Evolutionary conservation across 1,140 invertebrate genomes (phyloP).

Genomic region (Bombus fervidus): DNA sequence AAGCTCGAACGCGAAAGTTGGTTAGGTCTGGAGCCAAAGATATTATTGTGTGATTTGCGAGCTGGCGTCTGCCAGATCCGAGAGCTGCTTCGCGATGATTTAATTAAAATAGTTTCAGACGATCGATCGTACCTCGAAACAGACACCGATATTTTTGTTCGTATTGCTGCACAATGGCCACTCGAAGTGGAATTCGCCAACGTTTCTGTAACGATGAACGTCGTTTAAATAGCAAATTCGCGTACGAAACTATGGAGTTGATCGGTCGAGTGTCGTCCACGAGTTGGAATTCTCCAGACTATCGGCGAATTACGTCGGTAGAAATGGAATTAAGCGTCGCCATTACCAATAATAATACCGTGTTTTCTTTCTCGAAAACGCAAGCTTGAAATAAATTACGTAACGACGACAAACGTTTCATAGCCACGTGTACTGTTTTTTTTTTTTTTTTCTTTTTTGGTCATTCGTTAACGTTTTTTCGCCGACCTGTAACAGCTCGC

Average conservation of each 20-base stretch:
- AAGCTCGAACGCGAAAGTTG: not conserved
- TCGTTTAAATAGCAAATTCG: not conserved
- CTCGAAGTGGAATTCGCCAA: not conserved
- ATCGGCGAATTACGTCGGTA: not conserved
- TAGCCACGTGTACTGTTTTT: not conserved
- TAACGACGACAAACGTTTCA: too few species aligned
- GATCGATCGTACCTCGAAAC: not conserved
- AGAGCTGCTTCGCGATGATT: conserved; percentile 1
- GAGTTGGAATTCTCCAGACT: too few species aligned
- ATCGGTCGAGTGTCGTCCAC: too few species aligned
- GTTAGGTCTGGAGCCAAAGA: not conserved
- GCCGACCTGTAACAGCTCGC: not conserved
- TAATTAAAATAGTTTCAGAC: conserved; percentile 32
- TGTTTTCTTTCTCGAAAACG: not conserved
- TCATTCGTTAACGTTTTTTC: not conserved
- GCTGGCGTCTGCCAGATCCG: not conserved
- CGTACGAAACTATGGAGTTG: not conserved
- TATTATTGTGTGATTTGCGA: conserved; percentile 10
- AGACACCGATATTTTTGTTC: conserved; percentile 4
- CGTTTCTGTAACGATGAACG: not conserved
- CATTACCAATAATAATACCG: not conserved
- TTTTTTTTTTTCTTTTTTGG: too few species aligned
- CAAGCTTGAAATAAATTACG: not conserved
- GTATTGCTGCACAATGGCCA: too few species aligned
- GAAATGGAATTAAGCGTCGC: not conserved